Evolutionary conservation across 2,797 vertebrate genomes (phyloP).

Genomic region (Cuculus canorus): DNA sequence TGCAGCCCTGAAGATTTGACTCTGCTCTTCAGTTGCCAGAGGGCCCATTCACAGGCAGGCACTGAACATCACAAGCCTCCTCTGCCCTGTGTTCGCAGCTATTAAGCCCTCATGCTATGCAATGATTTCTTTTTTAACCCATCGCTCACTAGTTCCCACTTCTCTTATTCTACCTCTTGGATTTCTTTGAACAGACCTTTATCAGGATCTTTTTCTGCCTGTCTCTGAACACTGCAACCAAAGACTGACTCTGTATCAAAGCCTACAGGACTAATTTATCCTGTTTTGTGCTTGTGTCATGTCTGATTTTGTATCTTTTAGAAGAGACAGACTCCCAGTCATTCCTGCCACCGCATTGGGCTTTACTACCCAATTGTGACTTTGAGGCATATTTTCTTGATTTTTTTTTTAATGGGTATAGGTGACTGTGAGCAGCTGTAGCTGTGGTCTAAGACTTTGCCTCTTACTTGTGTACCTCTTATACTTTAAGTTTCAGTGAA

Average conservation of each 20-base stretch:
- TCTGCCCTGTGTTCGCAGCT: background rate
- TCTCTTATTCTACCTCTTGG: background rate
- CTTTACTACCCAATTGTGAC: background rate
- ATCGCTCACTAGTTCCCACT: background rate
- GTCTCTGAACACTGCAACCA: background rate
- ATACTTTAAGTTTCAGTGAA: background rate
- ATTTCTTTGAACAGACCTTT: background rate
- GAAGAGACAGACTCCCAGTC: background rate
- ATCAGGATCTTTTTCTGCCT: background rate
- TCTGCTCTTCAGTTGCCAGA: background rate
- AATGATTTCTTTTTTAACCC: background rate
- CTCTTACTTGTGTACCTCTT: background rate
- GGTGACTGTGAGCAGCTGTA: background rate
- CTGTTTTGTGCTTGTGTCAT: background rate
- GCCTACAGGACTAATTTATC: background rate
- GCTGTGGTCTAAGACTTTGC: background rate
- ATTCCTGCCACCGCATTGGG: background rate
- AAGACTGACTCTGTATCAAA: background rate
- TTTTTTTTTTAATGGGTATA: background rate
- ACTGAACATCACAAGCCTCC: background rate
- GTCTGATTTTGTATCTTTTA: background rate
- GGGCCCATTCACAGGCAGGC: background rate
- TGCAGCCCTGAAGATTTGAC: background rate
- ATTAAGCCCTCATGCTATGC: background rate
- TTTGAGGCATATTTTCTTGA: background rate